These are phyloP conservation scores for Apamea monoglypha DNA, from an alignment of 2,888 invertebrate genomes.

Conservation along the genomic window DNA sequence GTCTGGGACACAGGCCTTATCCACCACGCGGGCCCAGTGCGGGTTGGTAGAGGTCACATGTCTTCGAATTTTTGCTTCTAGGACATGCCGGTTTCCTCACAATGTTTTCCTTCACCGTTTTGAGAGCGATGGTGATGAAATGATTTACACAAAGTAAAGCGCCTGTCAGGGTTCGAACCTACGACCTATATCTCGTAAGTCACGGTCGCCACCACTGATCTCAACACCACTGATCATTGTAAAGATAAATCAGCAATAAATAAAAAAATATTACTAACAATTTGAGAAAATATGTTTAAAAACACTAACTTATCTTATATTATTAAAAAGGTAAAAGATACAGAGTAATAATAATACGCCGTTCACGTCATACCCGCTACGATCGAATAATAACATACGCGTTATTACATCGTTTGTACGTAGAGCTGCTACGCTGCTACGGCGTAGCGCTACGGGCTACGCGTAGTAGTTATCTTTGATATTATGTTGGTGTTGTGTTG, in stretches of 20 bases:
- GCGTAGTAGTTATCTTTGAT: slow-evolving; percentile 21
- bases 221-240: too few relatives aligned
- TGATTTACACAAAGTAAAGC: too few relatives aligned
- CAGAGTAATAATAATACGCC: neutral
- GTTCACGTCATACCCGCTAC: slow-evolving; percentile 4
- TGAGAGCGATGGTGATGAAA: too few relatives aligned
- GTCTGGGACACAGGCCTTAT: too few relatives aligned
- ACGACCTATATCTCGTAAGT: neutral
- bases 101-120: too few relatives aligned
- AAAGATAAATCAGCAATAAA: neutral
- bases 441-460: slow-evolving; percentile 61
- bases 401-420: slow-evolving; percentile 18
- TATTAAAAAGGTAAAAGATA: neutral
- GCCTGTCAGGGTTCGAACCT: too few relatives aligned
- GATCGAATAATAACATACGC: neutral
- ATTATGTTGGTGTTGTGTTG: slow-evolving; percentile 8
- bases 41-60: too few relatives aligned
- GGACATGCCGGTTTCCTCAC: too few relatives aligned
- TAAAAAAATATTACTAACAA: neutral
- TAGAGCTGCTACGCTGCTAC: slow-evolving; percentile 62
- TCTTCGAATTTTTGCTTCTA: too few relatives aligned
- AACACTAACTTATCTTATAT: neutral
- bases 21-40: too few relatives aligned
- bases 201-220: neutral
- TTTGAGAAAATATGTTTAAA: neutral